Conservation (phyloP, 2,888 invertebrate species). For the Odontocolon sp. region DNA sequence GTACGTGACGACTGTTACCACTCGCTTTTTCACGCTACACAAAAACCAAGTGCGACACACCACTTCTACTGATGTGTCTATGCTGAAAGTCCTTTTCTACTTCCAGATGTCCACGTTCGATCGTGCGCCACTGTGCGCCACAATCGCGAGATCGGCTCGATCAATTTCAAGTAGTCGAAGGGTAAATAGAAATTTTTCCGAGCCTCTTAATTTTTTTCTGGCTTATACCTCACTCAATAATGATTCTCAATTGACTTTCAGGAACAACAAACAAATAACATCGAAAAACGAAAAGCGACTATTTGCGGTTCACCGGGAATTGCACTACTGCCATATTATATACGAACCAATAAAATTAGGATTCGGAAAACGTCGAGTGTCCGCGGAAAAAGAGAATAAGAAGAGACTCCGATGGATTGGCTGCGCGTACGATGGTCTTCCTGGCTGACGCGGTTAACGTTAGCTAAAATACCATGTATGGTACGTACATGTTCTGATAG, state of each 20-base stretch:
- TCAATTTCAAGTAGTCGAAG: too few relatives aligned
- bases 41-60: constrained; percentile 1
- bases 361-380: constrained; percentile 3
- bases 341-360: constrained; percentile 9
- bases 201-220: too few relatives aligned
- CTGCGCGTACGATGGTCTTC: neutral
- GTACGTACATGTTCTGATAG: neutral
- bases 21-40: neutral
- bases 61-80: constrained; percentile 14
- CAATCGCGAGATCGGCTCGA: neutral
- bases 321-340: neutral
- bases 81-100: constrained; percentile 13
- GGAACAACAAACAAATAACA: too few relatives aligned
- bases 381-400: neutral
- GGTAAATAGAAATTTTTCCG: too few relatives aligned
- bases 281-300: too few relatives aligned
- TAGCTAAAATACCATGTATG: neutral
- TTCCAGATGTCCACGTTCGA: neutral
- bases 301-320: too few relatives aligned
- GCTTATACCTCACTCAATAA: too few relatives aligned
- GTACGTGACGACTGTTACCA: constrained; percentile 8
- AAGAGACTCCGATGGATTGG: constrained; percentile 7
- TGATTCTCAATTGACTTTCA: too few relatives aligned
- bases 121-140: neutral
- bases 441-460: constrained; percentile 17